Base-by-base conservation (phyloP, 1,140 invertebrate genomes). In the Mamestra configurata region DNA sequence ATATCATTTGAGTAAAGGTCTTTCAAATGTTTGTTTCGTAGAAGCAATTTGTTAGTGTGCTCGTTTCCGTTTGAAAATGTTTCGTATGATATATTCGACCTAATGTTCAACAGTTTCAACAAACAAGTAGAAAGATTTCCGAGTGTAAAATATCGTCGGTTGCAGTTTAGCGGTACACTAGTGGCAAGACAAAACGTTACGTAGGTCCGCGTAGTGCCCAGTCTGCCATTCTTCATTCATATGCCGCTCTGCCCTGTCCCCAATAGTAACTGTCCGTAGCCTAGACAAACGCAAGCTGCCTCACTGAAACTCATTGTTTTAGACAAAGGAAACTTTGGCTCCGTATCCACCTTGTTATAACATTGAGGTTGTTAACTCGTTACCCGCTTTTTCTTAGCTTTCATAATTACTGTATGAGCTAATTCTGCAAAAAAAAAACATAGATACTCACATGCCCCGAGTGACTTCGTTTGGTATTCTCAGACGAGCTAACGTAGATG, bases 231-330 rank as follows among this genome's bases (percentile, higher is more conserved):
- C 78, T 85, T 82, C 77, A 82, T 82, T 82, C 77, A 81, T 79
- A 82, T 82, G 77, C 83, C 53, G 71, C 66, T 72, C 18, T 64
- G 55, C 40, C 43, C 35, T 46, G 18, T 59, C 46, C 37, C 59
- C 66, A 49, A 61, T 79, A 46, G 79, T 71, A 49, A 18, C 73
- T 80, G 76, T 79, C 78, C 78, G 76, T 75, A 79, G 72, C 79
- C 81, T 80, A 81, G 81, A 84, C 81, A 81, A 80, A 82, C 80
- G 77, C 81, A 79, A 46, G 77, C 71, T 79, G 73, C 79, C 76
- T 82, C 61, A 53, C 59, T 82, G 79, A 83, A 83, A 81, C 79
- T 83, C 81, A 83, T 83, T 81, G 80, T 84, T 83, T 79, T 77
- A 80, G 79, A 86, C 84, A 86, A 86, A 87, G 82, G 80, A 77